phyloP scores from a whole-genome alignment of 64 coral and sea anemone species.

The Montipora efflorescens region DNA sequence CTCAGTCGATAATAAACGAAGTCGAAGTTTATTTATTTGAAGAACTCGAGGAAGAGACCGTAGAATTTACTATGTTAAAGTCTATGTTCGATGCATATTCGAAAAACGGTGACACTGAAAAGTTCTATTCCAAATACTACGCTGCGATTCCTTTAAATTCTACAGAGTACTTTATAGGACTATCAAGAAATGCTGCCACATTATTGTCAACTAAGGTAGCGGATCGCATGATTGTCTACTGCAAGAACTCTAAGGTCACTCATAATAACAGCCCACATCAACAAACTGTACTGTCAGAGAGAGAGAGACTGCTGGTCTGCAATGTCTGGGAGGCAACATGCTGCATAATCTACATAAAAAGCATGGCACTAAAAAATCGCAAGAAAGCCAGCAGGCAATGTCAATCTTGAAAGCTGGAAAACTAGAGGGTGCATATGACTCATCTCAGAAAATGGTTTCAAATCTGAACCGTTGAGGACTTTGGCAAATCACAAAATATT shows the following conservation, averaged over 20 bases:
- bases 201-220: conserved; percentile 50
- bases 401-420: conserved; percentile 70
- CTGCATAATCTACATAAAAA: conserved; percentile 64
- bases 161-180: conserved; percentile 17
- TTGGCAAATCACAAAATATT: neutral
- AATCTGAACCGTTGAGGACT: conserved; percentile 23
- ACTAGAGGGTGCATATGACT: neutral
- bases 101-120: conserved; percentile 60
- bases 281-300: conserved; percentile 21
- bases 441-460: conserved; percentile 21
- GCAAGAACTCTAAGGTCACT: neutral
- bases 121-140: conserved; percentile 49
- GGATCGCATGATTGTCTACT: conserved; percentile 53
- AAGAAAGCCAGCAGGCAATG: conserved; percentile 74
- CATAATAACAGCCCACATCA: neutral
- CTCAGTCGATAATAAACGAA: neutral
- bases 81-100: conserved; percentile 31
- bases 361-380: neutral
- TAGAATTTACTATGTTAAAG: conserved; percentile 29
- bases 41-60: neutral
- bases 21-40: neutral
- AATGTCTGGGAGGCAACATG: conserved; percentile 35
- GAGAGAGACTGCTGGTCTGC: neutral
- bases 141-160: conserved; percentile 49
- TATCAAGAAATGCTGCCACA: conserved; percentile 59